Evolutionary conservation across 1,140 invertebrate species (phyloP).

Genomic region (Cylas formicarius): DNA sequence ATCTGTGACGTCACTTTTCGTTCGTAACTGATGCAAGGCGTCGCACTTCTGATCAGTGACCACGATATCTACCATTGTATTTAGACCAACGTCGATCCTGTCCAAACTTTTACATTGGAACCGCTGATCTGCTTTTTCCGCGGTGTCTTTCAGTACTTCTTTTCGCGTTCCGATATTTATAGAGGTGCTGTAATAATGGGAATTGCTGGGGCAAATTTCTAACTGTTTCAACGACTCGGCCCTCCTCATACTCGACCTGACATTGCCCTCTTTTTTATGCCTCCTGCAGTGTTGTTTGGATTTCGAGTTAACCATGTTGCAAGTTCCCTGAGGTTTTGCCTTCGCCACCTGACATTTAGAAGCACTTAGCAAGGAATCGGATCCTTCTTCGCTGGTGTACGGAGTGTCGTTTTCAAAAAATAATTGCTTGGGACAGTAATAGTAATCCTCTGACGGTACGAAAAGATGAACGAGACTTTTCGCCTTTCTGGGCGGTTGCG

Average conservation of each 20-base stretch:
- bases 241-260: constrained; percentile 19
- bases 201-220: constrained; percentile 45
- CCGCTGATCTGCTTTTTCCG: constrained; percentile 34
- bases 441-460: constrained; percentile 43
- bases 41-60: constrained; percentile 46
- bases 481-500: constrained; percentile 51
- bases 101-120: constrained; percentile 68
- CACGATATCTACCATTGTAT: constrained; percentile 64
- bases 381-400: constrained; percentile 58
- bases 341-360: constrained; percentile 49
- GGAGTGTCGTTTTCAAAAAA: constrained; percentile 59
- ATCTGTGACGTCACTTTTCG: constrained; percentile 43
- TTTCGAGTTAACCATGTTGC: constrained; percentile 10
- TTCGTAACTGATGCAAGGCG: constrained; percentile 25
- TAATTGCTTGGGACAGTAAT: constrained; percentile 46
- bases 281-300: constrained; percentile 9
- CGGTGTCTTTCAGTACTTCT: constrained; percentile 33
- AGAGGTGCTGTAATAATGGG: constrained; percentile 29
- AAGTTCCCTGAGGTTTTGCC: constrained; percentile 35
- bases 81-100: constrained; percentile 65
- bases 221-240: constrained; percentile 26
- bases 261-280: constrained; percentile 2
- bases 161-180: constrained; percentile 23
- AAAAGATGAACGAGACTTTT: constrained; percentile 42
- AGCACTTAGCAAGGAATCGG: constrained; percentile 61